Conservation (phyloP, 2,888 invertebrate genomes). For the Sarcophaga variegata region DNA sequence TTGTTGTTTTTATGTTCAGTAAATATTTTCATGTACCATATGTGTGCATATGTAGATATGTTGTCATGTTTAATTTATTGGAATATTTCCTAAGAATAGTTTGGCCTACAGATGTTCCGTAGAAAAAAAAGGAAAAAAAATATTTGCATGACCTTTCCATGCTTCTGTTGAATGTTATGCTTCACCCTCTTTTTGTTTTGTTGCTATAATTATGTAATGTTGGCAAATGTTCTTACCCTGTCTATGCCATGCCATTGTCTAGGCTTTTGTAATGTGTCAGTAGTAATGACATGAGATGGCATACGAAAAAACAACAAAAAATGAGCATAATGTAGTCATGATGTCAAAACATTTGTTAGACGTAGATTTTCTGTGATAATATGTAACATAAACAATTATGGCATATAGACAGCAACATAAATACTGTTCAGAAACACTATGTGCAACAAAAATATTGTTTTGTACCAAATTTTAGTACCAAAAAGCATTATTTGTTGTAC, state of each 20-base stretch:
- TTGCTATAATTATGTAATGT: neutral
- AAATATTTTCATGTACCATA: neutral
- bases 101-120: slow-evolving; percentile 9
- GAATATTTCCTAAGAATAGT: slow-evolving; percentile 19
- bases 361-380: no score
- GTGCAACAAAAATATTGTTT: no score
- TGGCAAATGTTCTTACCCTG: neutral
- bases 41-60: neutral
- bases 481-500: no score
- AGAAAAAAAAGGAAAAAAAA: neutral
- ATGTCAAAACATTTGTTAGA: slow-evolving; percentile 45
- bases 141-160: slow-evolving; percentile 17
- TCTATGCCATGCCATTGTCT: no score
- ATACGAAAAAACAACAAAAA: neutral
- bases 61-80: neutral
- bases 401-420: no score
- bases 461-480: no score
- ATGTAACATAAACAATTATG: no score
- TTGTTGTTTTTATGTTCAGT: neutral
- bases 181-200: neutral
- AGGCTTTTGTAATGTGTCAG: no score
- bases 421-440: no score
- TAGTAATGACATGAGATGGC: neutral
- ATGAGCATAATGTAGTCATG: slow-evolving; percentile 30
- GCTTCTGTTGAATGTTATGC: neutral